Evolutionary conservation across 2,888 invertebrate species (phyloP), one percentile per base, ranked within the genome.

Genomic region (Zeuzera pyrina): DNA sequence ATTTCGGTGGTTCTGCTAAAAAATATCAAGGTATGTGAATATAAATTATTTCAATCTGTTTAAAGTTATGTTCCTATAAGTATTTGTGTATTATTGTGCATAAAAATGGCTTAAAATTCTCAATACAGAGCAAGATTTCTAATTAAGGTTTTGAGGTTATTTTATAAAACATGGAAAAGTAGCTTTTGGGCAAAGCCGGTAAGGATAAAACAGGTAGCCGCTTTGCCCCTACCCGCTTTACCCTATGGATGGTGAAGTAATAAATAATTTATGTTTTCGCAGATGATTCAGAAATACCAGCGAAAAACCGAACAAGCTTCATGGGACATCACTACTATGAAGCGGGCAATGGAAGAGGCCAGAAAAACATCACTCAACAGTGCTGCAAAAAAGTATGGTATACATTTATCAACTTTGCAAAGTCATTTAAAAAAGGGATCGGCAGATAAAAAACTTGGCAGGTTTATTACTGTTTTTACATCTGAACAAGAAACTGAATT

Each of bases 401-500:
- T 23, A 1, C 8, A 23, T n/a, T 23, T 23, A 11, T 23, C 23
- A 1, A 23, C 23, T 1, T 10, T 23, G n/a, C 23, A 23, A 2
- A 4, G 23, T 1, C 23, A 23, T 10, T 10, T 23, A 1, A 23
- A 23, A 2, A 23, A 23, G n/a, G 23, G 2, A 23, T 2, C 2
- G n/a, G n/a, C n/a, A n/a, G n/a, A n/a, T n/a, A n/a, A n/a, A n/a
- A n/a, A n/a, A n/a, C n/a, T 2, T 2, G n/a, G n/a, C 7, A 23
- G 16, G 16, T 16, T 5, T 16, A 16, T 7, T 16, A 16, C 16
- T 16, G 16, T 16, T 16, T n/a, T 16, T 16, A 23, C 23, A 3
- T 7, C 5, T 5, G 15, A 23, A 4, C 34, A 36, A 22, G 39
- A 41, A 28, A 10, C n/a, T 12, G 41, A 41, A 12, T 23, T 41